A percentile compares a stretch with the other conserved stretches of the same genome.
Conservation (phyloP, 2,113 vertebrate genomes). For the Chunga burmeisteri region DNA sequence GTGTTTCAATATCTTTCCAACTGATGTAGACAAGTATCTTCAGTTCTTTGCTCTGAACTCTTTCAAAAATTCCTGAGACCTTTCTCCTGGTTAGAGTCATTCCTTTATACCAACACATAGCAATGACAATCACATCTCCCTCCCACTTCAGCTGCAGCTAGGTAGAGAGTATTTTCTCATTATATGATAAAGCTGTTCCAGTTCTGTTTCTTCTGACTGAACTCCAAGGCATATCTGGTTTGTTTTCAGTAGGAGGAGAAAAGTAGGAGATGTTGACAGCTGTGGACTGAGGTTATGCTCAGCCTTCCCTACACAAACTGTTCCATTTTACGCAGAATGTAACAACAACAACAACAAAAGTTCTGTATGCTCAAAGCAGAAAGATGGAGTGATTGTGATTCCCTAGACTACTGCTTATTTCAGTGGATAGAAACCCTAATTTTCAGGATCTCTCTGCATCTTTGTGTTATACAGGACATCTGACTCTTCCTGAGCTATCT, state of each 20-base stretch:
- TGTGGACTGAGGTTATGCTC: not conserved
- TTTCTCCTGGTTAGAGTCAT: not conserved
- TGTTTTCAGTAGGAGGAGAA: not conserved
- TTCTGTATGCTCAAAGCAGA: not conserved
- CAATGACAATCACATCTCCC: not conserved
- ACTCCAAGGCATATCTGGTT: not conserved
- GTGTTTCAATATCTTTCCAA: not conserved
- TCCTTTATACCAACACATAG: not conserved
- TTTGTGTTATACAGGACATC: not conserved
- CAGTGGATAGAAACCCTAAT: not conserved
- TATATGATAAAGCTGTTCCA: not conserved
- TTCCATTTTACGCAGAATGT: not conserved
- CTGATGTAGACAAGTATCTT: not conserved
- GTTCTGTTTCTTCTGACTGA: not conserved
- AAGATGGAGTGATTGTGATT: not conserved
- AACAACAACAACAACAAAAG: not conserved
- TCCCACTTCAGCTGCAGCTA: not conserved
- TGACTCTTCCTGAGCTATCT: not conserved
- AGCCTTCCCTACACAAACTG: not conserved
- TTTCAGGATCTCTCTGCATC: not conserved
- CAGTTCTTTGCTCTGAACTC: not conserved
- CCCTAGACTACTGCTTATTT: not conserved
- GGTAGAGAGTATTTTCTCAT: not conserved
- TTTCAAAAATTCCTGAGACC: not conserved
- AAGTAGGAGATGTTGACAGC: not conserved